Evolutionary conservation across 2,888 invertebrate species (phyloP).

Genomic region (Spicauda simplicius): DNA sequence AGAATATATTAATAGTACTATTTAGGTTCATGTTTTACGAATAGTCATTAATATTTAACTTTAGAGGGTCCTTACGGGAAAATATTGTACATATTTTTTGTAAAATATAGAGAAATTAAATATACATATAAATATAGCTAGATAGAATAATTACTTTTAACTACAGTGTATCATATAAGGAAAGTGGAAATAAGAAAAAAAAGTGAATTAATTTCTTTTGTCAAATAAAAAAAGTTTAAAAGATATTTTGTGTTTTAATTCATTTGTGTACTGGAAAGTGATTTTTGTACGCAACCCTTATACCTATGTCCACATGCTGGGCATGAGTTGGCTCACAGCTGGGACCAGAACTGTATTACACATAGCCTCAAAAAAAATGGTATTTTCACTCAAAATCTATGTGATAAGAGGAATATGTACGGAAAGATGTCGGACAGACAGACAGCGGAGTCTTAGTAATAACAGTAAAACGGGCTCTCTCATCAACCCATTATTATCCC

Average conservation of each 20-base stretch:
- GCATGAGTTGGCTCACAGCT: too few relatives aligned
- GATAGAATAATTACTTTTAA: constrained; percentile 82
- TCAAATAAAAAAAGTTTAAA: constrained; percentile 79
- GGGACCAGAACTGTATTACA: too few relatives aligned
- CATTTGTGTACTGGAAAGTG: neutral
- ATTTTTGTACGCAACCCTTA: too few relatives aligned
- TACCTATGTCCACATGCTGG: too few relatives aligned
- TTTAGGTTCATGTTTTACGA: constrained; percentile 29
- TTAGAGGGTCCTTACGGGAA: constrained; percentile 78
- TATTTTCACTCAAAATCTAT: too few relatives aligned
- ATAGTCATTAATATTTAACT: constrained; percentile 50
- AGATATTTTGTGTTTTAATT: constrained; percentile 60
- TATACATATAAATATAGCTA: constrained; percentile 80
- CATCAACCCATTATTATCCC: too few relatives aligned
- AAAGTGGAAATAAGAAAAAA: constrained; percentile 78
- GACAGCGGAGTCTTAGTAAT: too few relatives aligned
- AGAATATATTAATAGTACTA: neutral
- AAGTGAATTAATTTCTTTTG: constrained; percentile 83
- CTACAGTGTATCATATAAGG: constrained; percentile 80
- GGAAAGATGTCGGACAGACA: too few relatives aligned
- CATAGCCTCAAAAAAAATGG: too few relatives aligned
- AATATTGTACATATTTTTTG: constrained; percentile 80
- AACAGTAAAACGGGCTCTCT: too few relatives aligned
- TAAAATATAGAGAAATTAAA: constrained; percentile 77
- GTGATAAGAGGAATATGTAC: too few relatives aligned